Base-by-base conservation (phyloP, 2,797 vertebrate species). In the Adelosebastes latens region DNA sequence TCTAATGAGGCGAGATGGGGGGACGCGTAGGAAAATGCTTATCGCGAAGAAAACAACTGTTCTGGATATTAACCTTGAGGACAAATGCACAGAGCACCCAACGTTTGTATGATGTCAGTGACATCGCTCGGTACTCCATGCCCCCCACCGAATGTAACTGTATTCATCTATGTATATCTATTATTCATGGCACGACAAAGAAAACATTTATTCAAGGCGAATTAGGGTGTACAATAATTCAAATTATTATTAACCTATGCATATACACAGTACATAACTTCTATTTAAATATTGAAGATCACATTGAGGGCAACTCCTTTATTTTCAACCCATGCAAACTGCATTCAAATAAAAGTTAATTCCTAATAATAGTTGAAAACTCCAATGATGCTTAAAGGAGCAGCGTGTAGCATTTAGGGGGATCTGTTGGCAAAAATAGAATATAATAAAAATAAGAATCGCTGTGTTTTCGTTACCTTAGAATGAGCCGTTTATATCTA, bases 1-100 rank as follows among this genome's bases (percentile, higher is more conserved):
- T 69, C 63, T 87, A 82, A 88, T 79, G 68, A 91, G 65, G 16
- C 18, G 0, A 27, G 90, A 85, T 81, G 72, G 72, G 69, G 69
- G 39, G 5, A 75, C 27, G 6, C 8, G 69, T 0, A 68, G 53
- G 27, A 73, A 85, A 84, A 68, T 70, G 81, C 80, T 89, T 80
- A 80, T 71, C 11, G 31, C 36, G 68, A 75, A 81, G 67, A 82
- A 83, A 87, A 81, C 61, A 64, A 69, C 59, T 42, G 72, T 65
- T 59, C 42, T 78, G 74, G 62, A 82, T 65, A 62, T 81, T 77
- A 80, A 86, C 72, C 86, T 82, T 16, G 52, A 72, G 80, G 76
- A 71, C 74, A 80, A 82, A 73, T 6, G 55, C 49, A 67, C 34
- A 52, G 6, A 71, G 63, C 52, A 75, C 52, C 49, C n/a, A 25